Conservation (phyloP, 2,888 invertebrate genomes). For the Ectropis crepuscularia region DNA sequence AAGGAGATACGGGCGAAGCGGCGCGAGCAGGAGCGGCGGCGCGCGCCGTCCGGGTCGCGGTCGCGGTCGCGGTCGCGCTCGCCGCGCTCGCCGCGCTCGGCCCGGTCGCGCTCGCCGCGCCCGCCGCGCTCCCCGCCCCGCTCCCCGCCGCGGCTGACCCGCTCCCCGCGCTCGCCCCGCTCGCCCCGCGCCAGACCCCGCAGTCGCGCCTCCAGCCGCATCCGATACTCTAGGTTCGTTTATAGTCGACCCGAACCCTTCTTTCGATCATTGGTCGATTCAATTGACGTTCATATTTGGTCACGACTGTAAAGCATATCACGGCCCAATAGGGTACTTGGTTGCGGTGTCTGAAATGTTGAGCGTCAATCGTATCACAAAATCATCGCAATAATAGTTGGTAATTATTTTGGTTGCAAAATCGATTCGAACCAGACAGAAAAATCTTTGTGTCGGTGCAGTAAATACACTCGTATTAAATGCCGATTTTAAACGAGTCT, state of each 20-base stretch:
- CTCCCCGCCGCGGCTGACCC: conserved; percentile 42
- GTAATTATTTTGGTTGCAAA: no score
- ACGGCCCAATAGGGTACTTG: no score
- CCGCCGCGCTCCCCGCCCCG: conserved; percentile 52
- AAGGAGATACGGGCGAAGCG: conserved; percentile 90
- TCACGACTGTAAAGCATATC: no score
- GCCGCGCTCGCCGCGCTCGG: conserved; percentile 54
- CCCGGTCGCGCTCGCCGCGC: conserved; percentile 46
- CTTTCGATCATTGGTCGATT: neutral
- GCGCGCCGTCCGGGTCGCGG: conserved; percentile 75
- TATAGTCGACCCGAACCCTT: no score
- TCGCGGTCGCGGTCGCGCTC: conserved; percentile 62
- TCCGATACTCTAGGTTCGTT: conserved; percentile 77
- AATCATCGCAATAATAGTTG: no score
- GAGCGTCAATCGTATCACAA: no score
- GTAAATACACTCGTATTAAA: no score
- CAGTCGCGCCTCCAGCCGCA: conserved; percentile 67
- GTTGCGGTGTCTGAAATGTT: no score
- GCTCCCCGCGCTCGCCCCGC: conserved; percentile 45
- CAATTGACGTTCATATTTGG: no score
- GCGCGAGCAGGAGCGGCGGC: conserved; percentile 86
- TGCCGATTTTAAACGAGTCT: no score
- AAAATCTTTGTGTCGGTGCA: no score
- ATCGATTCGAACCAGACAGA: no score
- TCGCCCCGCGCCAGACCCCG: conserved; percentile 60